These are phyloP conservation scores for Eugnorisma glareosa DNA, from an alignment of 2,888 invertebrate genomes.

Conservation along the genomic window DNA sequence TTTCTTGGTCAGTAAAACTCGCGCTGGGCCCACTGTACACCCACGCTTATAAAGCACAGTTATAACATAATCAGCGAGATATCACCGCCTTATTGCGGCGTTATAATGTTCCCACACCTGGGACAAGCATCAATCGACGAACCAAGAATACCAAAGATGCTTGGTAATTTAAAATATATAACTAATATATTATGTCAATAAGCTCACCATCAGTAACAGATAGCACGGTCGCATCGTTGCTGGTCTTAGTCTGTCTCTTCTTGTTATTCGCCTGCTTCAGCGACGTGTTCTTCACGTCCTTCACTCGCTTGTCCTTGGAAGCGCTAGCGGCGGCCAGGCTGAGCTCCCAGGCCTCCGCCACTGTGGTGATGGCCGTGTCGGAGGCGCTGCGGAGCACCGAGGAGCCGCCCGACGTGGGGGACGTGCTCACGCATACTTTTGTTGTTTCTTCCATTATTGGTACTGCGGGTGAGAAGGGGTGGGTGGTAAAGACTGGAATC, in stretches of 20 bases:
- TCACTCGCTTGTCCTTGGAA: slow-evolving; percentile 96
- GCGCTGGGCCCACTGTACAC: not conserved
- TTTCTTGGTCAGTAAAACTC: not conserved
- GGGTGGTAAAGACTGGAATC: not conserved
- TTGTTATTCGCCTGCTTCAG: slow-evolving; percentile 85
- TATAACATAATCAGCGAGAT: no score
- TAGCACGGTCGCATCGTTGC: slow-evolving; percentile 73
- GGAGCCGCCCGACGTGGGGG: slow-evolving; percentile 87
- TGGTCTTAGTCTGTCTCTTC: slow-evolving; percentile 80
- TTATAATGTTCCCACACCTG: not conserved
- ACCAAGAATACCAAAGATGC: not conserved
- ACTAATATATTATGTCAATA: no score
- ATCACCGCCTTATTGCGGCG: no score
- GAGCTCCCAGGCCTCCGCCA: slow-evolving; percentile 94
- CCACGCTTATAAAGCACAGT: no score
- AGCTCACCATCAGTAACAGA: slow-evolving; percentile 78
- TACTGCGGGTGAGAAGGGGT: slow-evolving; percentile 68
- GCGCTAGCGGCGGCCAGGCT: slow-evolving; percentile 96
- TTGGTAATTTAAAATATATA: no score
- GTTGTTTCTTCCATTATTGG: slow-evolving; percentile 80
- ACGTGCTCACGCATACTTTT: slow-evolving; percentile 69
- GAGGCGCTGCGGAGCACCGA: slow-evolving; percentile 92
- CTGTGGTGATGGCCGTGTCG: slow-evolving; percentile 94
- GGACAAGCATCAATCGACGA: not conserved
- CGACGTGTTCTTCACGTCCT: slow-evolving; percentile 94